phyloP scores from a whole-genome alignment of 2,797 vertebrate species.

The Halcyon smyrnensis region DNA sequence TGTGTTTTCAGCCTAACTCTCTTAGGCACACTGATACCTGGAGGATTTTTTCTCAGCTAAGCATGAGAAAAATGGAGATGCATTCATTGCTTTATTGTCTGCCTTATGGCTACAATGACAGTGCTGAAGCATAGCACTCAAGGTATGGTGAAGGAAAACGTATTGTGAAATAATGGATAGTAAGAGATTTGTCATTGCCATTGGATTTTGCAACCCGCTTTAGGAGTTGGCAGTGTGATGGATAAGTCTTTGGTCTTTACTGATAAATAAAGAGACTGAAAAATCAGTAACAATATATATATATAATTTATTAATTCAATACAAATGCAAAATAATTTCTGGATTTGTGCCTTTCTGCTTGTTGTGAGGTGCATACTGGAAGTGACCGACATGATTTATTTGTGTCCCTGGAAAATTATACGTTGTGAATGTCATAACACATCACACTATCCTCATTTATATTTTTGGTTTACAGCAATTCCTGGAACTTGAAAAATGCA shows the following conservation, averaged over 20 bases:
- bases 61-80: not conserved
- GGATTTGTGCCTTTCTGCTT: not conserved
- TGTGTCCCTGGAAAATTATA: not conserved
- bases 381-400: not conserved
- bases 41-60: not conserved
- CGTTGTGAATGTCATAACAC: not conserved
- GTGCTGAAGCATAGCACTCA: not conserved
- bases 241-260: not conserved
- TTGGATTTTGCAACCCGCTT: not conserved
- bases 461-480: not conserved
- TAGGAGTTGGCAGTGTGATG: rapidly evolving
- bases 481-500: not conserved
- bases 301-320: not conserved
- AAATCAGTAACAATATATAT: not conserved
- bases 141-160: not conserved
- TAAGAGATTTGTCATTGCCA: not conserved
- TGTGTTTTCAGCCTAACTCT: not conserved
- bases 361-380: not conserved
- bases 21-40: not conserved
- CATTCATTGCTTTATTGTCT: not conserved
- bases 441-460: not conserved
- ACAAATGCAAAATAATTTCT: not conserved
- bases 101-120: not conserved
- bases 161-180: not conserved
- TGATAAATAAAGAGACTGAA: not conserved